phyloP scores from a whole-genome alignment of 37 sponge, comb jelly and placozoan genomes.

The Halisarca cf. caerulea region DNA sequence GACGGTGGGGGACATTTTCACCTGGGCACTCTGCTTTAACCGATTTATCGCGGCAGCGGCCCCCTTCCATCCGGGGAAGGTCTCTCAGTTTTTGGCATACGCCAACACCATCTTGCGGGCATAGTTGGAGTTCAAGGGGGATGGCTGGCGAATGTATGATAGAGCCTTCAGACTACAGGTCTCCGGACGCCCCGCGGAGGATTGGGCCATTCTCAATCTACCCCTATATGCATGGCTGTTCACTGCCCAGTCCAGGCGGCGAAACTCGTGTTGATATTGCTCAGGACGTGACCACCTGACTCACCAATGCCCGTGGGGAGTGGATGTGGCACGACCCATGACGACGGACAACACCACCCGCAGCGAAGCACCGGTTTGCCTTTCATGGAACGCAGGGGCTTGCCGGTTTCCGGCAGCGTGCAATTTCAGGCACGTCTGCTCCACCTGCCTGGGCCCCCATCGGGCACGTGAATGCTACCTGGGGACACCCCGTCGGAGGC shows the following conservation, averaged over 20 bases:
- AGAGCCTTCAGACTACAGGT: neutral
- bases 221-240: neutral
- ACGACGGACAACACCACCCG: neutral
- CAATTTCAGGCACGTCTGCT: neutral
- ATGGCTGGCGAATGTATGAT: constrained; percentile 5
- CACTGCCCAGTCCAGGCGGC: neutral
- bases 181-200: neutral
- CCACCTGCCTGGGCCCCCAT: neutral
- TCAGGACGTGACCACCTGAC: neutral
- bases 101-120: constrained; percentile 9
- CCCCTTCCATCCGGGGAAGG: neutral
- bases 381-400: constrained; percentile 2
- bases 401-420: constrained; percentile 1
- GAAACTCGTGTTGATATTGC: neutral
- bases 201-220: neutral
- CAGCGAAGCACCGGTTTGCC: neutral
- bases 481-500: neutral
- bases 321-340: neutral
- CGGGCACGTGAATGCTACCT: neutral
- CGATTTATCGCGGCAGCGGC: neutral
- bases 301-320: neutral
- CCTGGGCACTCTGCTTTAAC: neutral
- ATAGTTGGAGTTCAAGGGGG: neutral
- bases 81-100: neutral
- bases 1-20: constrained; percentile 2